phyloP scores from a whole-genome alignment of 2,797 vertebrate genomes.

The Rhincodon typus region DNA sequence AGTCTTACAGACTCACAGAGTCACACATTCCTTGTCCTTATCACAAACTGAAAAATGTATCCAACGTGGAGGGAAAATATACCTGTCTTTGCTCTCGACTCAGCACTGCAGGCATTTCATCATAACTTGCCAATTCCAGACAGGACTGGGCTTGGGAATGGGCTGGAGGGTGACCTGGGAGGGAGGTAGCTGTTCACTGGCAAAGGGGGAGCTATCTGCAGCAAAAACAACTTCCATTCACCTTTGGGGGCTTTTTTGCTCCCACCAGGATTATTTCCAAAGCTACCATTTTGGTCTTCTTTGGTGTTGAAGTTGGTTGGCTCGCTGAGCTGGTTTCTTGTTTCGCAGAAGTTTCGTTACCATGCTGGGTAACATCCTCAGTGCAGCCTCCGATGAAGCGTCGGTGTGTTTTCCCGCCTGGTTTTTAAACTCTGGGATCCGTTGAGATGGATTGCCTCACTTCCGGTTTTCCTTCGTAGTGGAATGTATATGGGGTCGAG shows the following conservation, averaged over 20 bases:
- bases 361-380: too few species aligned
- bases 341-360: too few species aligned
- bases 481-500: too few species aligned
- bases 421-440: too few species aligned
- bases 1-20: not conserved
- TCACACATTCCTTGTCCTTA: not conserved
- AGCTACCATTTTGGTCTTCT: not conserved
- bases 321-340: too few species aligned
- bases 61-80: not conserved
- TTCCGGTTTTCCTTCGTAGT: too few species aligned
- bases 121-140: not conserved
- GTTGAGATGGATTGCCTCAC: too few species aligned
- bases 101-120: not conserved
- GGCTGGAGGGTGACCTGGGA: not conserved
- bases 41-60: not conserved
- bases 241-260: not conserved
- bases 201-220: too few species aligned
- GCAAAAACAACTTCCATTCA: not conserved
- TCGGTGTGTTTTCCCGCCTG: too few species aligned
- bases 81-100: not conserved
- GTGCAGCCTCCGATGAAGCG: too few species aligned
- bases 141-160: not conserved
- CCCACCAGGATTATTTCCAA: too few species aligned
- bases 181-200: not conserved
- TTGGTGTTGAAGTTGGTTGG: too few species aligned